Conservation (phyloP, 2,113 vertebrate species). For the Larimichthys crocea region DNA sequence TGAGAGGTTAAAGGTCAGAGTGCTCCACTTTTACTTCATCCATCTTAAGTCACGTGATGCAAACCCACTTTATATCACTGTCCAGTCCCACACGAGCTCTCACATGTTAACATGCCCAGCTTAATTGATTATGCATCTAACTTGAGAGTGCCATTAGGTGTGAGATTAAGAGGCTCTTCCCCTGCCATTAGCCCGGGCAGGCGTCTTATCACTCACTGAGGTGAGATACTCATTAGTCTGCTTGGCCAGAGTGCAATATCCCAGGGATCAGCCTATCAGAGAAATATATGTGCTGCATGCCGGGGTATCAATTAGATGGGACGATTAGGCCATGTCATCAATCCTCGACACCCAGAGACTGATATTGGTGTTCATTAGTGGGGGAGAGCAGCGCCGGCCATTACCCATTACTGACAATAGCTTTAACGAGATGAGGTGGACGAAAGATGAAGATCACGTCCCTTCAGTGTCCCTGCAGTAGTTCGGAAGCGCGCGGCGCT, state of each 20-base stretch:
- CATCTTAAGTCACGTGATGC: not conserved
- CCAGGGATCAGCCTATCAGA: conserved; percentile 49
- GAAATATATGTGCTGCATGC: conserved; percentile 62
- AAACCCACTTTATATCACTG: not conserved
- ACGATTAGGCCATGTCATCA: conserved; percentile 68
- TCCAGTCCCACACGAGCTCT: conserved; percentile 20
- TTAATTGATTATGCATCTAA: conserved; percentile 72
- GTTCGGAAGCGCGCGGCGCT: conserved; percentile 29
- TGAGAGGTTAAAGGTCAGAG: not conserved
- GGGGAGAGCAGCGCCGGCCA: conserved; percentile 13
- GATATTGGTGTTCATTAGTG: conserved; percentile 69
- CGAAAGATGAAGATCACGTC: conserved; percentile 38
- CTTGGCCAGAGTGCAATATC: conserved; percentile 62
- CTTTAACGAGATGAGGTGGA: conserved; percentile 58
- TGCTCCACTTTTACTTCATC: not conserved
- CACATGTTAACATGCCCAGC: conserved; percentile 47
- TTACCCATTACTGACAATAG: conserved; percentile 71
- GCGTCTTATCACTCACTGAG: conserved; percentile 69
- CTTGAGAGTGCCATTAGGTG: conserved; percentile 61
- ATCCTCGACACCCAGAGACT: conserved; percentile 62
- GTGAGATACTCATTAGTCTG: conserved; percentile 67
- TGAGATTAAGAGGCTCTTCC: conserved; percentile 70
- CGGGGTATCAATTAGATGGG: conserved; percentile 71
- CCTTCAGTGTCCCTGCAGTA: conserved; percentile 35
- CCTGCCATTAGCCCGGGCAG: conserved; percentile 62